A percentile compares a stretch with the other conserved stretches of the same genome.
Evolutionary conservation across 1,140 invertebrate species (phyloP).

Genomic region (Lepeophtheirus salmonis): DNA sequence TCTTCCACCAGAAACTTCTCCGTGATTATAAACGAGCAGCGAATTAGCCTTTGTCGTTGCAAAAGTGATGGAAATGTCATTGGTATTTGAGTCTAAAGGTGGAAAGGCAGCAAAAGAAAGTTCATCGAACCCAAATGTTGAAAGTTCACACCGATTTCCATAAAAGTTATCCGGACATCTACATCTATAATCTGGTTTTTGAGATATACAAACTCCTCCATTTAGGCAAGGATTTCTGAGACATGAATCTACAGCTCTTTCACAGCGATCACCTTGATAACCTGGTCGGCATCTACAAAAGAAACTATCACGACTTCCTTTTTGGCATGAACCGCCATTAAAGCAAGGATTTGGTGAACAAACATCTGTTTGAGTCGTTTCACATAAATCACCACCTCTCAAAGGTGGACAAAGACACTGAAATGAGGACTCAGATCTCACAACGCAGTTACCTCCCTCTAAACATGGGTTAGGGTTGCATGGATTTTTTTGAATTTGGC

Average conservation of each 20-base stretch:
- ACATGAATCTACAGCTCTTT: constrained; percentile 57
- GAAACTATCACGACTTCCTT: constrained; percentile 62
- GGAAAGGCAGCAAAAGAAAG: constrained; percentile 74
- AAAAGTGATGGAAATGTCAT: constrained; percentile 75
- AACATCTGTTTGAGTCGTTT: constrained; percentile 55
- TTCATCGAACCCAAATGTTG: constrained; percentile 67
- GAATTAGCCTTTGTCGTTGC: constrained; percentile 69
- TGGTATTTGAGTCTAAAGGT: constrained; percentile 58
- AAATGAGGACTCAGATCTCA: constrained; percentile 54
- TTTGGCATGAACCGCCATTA: constrained; percentile 71
- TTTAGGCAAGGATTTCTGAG: constrained; percentile 70
- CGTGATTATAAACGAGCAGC: constrained; percentile 72
- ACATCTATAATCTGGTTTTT: constrained; percentile 64
- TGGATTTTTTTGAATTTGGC: constrained; percentile 65
- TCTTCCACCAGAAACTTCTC: constrained; percentile 56
- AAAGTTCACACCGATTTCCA: constrained; percentile 69
- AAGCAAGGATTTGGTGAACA: constrained; percentile 63
- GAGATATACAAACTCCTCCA: constrained; percentile 52
- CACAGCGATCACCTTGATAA: constrained; percentile 68
- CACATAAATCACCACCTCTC: constrained; percentile 60
- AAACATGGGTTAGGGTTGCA: constrained; percentile 76
- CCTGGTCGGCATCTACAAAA: constrained; percentile 74
- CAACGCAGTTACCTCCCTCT: constrained; percentile 51
- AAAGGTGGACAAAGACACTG: constrained; percentile 53
- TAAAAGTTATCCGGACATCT: constrained; percentile 64